Evolutionary conservation across 1,140 invertebrate genomes (phyloP), one percentile per base, ranked within the genome.

Genomic region (Meloidogyne floridensis): DNA sequence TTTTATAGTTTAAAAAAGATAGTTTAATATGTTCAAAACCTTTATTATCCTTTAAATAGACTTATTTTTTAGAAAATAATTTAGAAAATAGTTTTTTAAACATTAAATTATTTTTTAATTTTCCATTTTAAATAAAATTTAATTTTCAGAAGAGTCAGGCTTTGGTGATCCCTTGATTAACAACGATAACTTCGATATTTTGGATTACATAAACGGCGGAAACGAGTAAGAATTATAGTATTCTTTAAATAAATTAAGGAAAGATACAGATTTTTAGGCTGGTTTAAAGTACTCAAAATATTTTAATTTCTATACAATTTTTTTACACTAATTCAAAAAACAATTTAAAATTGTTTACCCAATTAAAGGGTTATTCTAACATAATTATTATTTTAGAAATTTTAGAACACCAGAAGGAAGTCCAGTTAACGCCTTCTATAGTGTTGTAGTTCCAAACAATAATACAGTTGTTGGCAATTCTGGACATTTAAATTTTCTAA

Each of bases 101-200:
- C 32, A 32, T 32, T 32, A 32, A 32, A 32, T 32, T 32, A 32
- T 32, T 32, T 32, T 32, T 32, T 32, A 32, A 32, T 32, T 32
- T 32, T 32, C 32, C 32, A 32, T 32, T 32, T 32, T 32, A 32
- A 53, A n/a, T 15, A 47, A 15, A 43, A 10, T 32, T 76, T 7
- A 54, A 42, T 83, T 83, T 83, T 75, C 8, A 83, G 88, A 88
- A 51, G 87, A 88, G 59, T 84, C 86, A 56, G 86, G 88, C 10
- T 84, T 85, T 81, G 72, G 84, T 59, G 87, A 88, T 80, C 88
- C 87, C 8, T 77, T 88, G 56, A 81, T 65, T 42, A 69, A 84
- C 75, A 82, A 72, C 51, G 84, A 84, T 76, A 82, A 77, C 47
- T 87, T 87, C 80, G 83, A 87, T 83, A 86, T 88, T 73, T 65